A percentile compares a stretch with the other conserved stretches of the same genome.
Evolutionary conservation across 2,888 invertebrate species (phyloP).

Genomic region (Masnerella sp.): DNA sequence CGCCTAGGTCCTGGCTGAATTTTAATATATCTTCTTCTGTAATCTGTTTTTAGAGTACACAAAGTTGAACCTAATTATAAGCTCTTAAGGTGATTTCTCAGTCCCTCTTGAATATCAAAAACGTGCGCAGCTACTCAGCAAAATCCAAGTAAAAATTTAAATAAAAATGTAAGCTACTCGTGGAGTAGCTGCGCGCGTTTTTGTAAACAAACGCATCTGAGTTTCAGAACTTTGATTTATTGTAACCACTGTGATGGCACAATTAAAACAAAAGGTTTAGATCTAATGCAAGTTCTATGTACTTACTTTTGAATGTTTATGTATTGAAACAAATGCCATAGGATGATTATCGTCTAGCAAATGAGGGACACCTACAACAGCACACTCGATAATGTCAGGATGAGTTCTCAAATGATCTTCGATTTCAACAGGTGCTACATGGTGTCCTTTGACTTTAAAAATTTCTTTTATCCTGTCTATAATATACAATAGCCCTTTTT

Average conservation of each 20-base stretch:
- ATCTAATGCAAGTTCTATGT: background rate
- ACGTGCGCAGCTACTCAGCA: no score
- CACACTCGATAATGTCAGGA: constrained; percentile 68
- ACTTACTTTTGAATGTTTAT: constrained; percentile 61
- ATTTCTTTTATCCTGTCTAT: constrained; percentile 69
- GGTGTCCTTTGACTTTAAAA: constrained; percentile 72
- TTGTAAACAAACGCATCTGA: no score
- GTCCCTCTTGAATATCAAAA: no score
- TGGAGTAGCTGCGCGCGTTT: no score
- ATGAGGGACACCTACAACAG: constrained; percentile 69
- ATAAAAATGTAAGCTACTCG: no score
- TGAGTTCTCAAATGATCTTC: constrained; percentile 67
- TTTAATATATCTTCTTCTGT: constrained; percentile 67
- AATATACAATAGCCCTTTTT: constrained; percentile 65
- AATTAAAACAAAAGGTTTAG: background rate
- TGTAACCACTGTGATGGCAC: no score
- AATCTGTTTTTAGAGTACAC: constrained; percentile 60
- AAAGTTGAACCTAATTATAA: background rate
- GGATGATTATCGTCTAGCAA: constrained; percentile 68
- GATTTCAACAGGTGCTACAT: constrained; percentile 70
- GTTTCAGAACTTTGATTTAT: no score
- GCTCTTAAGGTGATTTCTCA: no score
- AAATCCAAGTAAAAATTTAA: no score
- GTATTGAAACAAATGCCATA: constrained; percentile 68
- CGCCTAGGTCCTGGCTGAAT: constrained; percentile 64